These are phyloP conservation scores for Ranitomeya imitator DNA, from an alignment of 2,113 vertebrate species.

Conservation along the genomic window DNA sequence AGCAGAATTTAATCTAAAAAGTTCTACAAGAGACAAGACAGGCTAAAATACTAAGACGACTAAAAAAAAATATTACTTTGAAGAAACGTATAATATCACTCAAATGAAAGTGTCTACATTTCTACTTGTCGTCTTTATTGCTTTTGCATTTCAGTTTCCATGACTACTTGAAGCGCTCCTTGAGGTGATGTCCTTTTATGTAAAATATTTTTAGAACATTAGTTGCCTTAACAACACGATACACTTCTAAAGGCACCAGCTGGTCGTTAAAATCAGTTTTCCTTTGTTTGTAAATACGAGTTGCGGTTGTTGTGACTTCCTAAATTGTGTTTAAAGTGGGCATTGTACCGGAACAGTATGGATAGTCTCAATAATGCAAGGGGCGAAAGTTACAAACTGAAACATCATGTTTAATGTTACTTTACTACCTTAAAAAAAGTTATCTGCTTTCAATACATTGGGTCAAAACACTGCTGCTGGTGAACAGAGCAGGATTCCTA, in stretches of 20 bases:
- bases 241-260: slow-evolving; percentile 45
- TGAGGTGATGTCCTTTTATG: slow-evolving; percentile 58
- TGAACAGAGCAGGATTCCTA: background rate
- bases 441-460: background rate
- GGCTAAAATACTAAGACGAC: slow-evolving; percentile 7
- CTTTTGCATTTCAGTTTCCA: slow-evolving; percentile 57
- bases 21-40: slow-evolving; percentile 21
- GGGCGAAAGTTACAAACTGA: background rate
- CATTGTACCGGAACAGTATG: background rate
- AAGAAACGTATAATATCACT: slow-evolving; percentile 30
- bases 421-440: background rate
- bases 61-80: slow-evolving; percentile 25
- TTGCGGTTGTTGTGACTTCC: slow-evolving; percentile 31
- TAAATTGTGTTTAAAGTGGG: slow-evolving; percentile 32
- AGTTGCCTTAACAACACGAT: slow-evolving; percentile 57
- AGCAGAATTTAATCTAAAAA: slow-evolving; percentile 34
- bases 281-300: slow-evolving; percentile 51
- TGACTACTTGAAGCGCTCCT: slow-evolving; percentile 54
- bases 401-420: background rate
- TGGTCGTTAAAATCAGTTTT: slow-evolving; percentile 51
- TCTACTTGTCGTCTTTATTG: slow-evolving; percentile 42
- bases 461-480: background rate
- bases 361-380: background rate
- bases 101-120: slow-evolving; percentile 45
- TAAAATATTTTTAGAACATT: slow-evolving; percentile 60